Conservation (phyloP, 2,797 vertebrate species). For the Gila robusta region DNA sequence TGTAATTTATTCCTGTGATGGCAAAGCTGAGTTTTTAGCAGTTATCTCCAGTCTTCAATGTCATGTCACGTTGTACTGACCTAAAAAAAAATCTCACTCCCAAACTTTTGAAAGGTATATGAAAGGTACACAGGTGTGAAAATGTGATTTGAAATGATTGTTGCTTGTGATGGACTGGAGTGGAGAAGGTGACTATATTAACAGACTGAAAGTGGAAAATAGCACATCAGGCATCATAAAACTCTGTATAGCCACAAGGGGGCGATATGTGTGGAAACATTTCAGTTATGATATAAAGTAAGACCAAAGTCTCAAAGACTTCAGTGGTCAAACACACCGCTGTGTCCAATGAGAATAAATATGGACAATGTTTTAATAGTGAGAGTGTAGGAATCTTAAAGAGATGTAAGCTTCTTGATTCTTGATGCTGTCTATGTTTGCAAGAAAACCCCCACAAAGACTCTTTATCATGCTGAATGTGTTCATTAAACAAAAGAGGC, state of each 20-base stretch:
- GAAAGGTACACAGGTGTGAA: neutral
- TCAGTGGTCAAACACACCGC: neutral
- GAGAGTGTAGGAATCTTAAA: neutral
- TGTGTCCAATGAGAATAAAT: neutral
- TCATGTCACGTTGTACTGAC: neutral
- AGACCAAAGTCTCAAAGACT: neutral
- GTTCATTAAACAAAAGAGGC: slow-evolving; percentile 37
- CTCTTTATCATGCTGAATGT: slow-evolving; percentile 36
- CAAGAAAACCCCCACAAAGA: slow-evolving; percentile 25
- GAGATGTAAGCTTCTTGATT: slow-evolving; percentile 16
- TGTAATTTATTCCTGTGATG: neutral
- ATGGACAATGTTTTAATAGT: neutral
- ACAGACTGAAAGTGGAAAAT: neutral
- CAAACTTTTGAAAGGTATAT: neutral
- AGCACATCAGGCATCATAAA: neutral
- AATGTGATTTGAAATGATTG: neutral
- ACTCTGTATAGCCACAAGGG: slow-evolving; percentile 10
- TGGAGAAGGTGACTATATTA: neutral
- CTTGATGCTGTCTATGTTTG: slow-evolving; percentile 2
- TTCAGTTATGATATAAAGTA: neutral
- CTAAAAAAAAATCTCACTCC: neutral
- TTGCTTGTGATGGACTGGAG: neutral
- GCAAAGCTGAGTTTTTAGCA: neutral
- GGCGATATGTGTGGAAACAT: neutral
- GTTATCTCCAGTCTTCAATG: neutral